Percentiles rank a stretch among this genome's conserved stretches.
Evolutionary conservation across 2,888 invertebrate species (phyloP).

Genomic region (Chouioia cunea): DNA sequence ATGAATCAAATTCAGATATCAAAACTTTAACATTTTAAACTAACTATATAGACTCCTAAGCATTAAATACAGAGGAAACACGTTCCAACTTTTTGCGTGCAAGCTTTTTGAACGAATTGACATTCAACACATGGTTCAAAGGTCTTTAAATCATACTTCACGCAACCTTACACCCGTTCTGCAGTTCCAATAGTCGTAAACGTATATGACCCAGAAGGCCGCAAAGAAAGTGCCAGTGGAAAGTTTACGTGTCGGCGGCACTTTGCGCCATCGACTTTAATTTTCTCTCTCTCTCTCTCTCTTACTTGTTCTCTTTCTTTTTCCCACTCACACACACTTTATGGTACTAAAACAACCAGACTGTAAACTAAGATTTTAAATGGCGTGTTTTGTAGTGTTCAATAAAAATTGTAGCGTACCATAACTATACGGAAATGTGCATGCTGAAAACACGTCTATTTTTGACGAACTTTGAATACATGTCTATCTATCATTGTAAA

Average conservation of each 20-base stretch:
- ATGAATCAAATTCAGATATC: no score
- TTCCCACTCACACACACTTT: no score
- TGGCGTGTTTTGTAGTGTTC: constrained; percentile 37
- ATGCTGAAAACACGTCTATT: no score
- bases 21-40: no score
- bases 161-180: constrained; percentile 32
- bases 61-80: neutral
- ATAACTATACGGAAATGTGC: no score
- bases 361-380: constrained; percentile 28
- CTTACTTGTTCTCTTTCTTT: no score
- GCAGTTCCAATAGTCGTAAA: constrained; percentile 41
- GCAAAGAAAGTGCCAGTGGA: constrained; percentile 19
- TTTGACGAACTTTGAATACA: no score
- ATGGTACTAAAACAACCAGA: constrained; percentile 14
- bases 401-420: constrained; percentile 28
- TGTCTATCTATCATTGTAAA: no score
- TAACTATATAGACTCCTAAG: no score
- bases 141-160: constrained; percentile 39
- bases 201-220: constrained; percentile 23
- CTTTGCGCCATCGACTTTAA: constrained; percentile 14
- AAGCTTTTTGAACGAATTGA: constrained; percentile 11
- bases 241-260: constrained; percentile 14
- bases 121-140: constrained; percentile 30
- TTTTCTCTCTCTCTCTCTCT: neutral
- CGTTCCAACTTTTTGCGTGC: constrained; percentile 6